Evolutionary conservation across 1,140 invertebrate genomes (phyloP), one percentile per base, ranked within the genome.

Genomic region (Hesperophylax magnus): DNA sequence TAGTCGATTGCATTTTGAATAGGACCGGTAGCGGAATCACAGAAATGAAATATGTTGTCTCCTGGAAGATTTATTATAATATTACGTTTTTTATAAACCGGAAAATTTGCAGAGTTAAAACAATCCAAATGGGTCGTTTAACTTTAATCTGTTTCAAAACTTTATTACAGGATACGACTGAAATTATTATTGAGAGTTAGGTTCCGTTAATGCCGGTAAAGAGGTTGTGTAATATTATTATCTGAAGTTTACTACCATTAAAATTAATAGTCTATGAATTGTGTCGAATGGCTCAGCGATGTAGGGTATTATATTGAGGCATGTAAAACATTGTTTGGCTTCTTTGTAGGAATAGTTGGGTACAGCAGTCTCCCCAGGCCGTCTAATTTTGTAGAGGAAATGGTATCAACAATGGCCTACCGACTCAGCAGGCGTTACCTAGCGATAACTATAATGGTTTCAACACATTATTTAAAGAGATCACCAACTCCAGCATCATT

Each of bases 351-450:
- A 52, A 18, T n/a, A 52, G 5, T 67, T 18, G 22, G 63, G 7
- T 31, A n/a, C 24, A 34, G 34, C 63, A 71, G 39, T 71, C 67
- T 20, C 67, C 67, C 67, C 67, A 22, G 67, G 67, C 67, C 39
- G 67, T 71, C 67, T 71, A 18, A 71, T 71, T 71, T 53, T 47
- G 39, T 71, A 20, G 67, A 71, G 39, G 67, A 47, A 71, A 79
- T 63, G 65, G 47, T 71, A 79, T 79, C 79, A 81, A 81, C 82
- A 81, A 81, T 81, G 79, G 82, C 47, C 22, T 80, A 79, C 80
- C 82, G 71, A 75, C 82, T 61, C 82, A 83, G 82, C 82, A 65
- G 82, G 82, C 74, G 60, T 72, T 79, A 60, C 79, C 77, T 60
- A 78, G 52, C 47, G 60, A 67, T 58, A 61, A 69, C 77, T 71